Evolutionary conservation across 2,888 invertebrate genomes (phyloP).

Genomic region (Tinea semifulvella): DNA sequence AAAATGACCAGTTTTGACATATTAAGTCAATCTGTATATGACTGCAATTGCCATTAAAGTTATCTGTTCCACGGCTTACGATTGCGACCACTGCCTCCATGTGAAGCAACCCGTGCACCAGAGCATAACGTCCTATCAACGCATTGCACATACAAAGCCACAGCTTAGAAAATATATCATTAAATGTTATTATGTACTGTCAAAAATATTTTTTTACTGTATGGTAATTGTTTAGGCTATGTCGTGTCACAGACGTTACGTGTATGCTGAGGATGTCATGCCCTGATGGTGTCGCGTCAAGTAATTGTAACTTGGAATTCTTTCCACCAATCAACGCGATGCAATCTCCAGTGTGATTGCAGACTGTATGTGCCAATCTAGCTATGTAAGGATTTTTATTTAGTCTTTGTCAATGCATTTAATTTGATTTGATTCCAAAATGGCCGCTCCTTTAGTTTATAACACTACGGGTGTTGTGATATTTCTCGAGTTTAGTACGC

Average conservation of each 20-base stretch:
- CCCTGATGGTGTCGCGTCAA: slow-evolving; percentile 39
- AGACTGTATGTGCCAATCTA: slow-evolving; percentile 5
- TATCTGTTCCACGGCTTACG: slow-evolving; percentile 9
- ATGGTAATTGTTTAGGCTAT: slow-evolving; percentile 2
- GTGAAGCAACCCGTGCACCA: slow-evolving; percentile 12
- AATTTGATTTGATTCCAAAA: too few relatives aligned
- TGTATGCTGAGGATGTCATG: slow-evolving; percentile 26
- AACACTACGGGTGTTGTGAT: too few relatives aligned
- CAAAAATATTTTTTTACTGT: background rate
- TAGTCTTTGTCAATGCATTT: too few relatives aligned
- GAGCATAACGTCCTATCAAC: slow-evolving; percentile 14
- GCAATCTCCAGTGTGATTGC: slow-evolving; percentile 8
- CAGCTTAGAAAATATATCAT: slow-evolving; percentile 3
- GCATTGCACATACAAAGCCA: slow-evolving; percentile 9
- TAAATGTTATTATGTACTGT: background rate
- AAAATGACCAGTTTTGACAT: too few relatives aligned
- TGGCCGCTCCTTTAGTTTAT: too few relatives aligned
- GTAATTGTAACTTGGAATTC: slow-evolving; percentile 28
- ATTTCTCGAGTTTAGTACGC: too few relatives aligned
- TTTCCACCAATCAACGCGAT: slow-evolving; percentile 7
- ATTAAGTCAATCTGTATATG: too few relatives aligned
- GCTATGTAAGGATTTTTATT: too few relatives aligned
- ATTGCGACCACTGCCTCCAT: slow-evolving; percentile 12
- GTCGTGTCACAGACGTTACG: slow-evolving; percentile 8
- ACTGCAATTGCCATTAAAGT: slow-evolving; percentile 7